Base-by-base conservation (phyloP, 1,140 invertebrate genomes). In the Drosophila azteca region DNA sequence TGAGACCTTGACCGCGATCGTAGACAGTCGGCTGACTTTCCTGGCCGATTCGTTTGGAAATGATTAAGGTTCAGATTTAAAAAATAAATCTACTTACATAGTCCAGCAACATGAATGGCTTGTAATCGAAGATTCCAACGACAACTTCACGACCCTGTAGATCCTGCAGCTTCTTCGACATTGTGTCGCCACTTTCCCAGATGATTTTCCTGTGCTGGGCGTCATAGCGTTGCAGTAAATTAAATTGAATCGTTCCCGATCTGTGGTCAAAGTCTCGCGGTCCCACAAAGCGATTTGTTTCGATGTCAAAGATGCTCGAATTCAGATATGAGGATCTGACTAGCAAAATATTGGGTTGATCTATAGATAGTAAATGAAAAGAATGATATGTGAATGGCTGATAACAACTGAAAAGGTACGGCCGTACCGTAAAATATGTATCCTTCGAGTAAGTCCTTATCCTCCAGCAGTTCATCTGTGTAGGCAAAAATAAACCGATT, bases 401-500 rank as follows among this genome's bases (percentile, higher is more conserved):
- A 3, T 4, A 39, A 39, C 35, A 13, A 13, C 1, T 3, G 3
- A 39, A 39, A 13, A 13, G 3, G 9, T 39, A 13, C 11, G 5
- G 5, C 11, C 35, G 4, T 39, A 90, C 90, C 90, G 15, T 70
- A 48, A 55, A 90, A 90, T 60, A 90, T 59, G 31, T 62, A 63
- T 6, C 57, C 62, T 22, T 41, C 24, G 39, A 90, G 49, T 44
- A 75, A 81, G 17, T 17, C 22, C 3, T 26, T 22, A 0, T 17
- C 2, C 3, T 29, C 41, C 0, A 75, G 6, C 0, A 84, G 31
- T 20, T 90, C 77, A 41, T 84, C 66, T 5, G 68, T 72, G 43
- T 79, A 88, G 1, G 58, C 79, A 58, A 91, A 91, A 35, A 91
- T 66, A 58, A 91, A 91, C n/a, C 52, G 62, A 55, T 83, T 81